Conservation (phyloP, 1,140 invertebrate species). For the Asobara japonica region DNA sequence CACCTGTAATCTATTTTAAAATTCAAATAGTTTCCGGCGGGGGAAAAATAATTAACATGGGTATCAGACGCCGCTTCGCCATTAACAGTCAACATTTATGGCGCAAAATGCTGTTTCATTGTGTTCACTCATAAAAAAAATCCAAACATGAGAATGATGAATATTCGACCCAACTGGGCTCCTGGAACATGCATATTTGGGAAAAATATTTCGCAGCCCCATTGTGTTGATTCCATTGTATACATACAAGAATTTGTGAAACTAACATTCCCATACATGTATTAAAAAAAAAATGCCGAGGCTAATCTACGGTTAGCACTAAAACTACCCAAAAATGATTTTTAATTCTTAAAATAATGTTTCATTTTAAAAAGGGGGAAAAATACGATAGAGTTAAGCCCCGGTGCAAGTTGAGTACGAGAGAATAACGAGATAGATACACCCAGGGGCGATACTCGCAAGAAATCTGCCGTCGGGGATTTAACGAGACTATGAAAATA, state of each 20-base stretch:
- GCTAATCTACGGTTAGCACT: not conserved
- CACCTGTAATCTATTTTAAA: not conserved
- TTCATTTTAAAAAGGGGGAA: not conserved
- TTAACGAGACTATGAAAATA: slow-evolving; percentile 30
- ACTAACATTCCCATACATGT: not conserved
- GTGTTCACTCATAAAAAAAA: not conserved
- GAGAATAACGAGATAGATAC: slow-evolving; percentile 18
- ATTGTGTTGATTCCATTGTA: not conserved
- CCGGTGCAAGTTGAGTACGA: not conserved
- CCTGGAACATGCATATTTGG: not conserved
- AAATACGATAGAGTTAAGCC: not conserved
- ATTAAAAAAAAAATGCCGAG: not conserved
- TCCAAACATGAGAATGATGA: not conserved
- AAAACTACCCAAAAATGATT: not conserved
- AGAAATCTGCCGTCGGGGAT: slow-evolving; percentile 17
- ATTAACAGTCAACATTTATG: not conserved
- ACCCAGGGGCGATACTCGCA: not conserved
- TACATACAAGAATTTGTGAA: not conserved
- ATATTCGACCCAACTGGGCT: not conserved
- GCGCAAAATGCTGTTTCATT: not conserved
- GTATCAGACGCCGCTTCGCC: not conserved
- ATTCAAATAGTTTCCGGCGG: not conserved
- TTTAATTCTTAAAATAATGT: not conserved
- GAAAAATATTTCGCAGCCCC: not conserved
- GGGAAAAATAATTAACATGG: not conserved